Evolutionary conservation across 2,888 invertebrate species (phyloP).

Genomic region (Leptogaster cylindrica): DNA sequence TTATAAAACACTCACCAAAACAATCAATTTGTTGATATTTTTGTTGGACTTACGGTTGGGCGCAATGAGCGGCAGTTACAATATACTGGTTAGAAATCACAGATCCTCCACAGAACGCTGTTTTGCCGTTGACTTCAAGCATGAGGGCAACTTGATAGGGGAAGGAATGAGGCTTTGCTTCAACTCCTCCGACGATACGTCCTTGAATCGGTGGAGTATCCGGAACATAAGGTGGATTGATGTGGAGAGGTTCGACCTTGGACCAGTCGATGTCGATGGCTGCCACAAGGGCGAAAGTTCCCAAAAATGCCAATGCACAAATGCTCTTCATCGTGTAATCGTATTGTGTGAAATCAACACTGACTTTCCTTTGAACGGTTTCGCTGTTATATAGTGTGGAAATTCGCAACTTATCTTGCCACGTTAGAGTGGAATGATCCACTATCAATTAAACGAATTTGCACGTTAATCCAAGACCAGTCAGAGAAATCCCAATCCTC

Average conservation of each 20-base stretch:
- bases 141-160: slow-evolving; percentile 51
- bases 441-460: no score
- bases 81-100: slow-evolving; percentile 23
- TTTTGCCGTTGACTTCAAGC: neutral
- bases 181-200: slow-evolving; percentile 58
- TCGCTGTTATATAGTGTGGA: neutral
- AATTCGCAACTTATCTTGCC: no score
- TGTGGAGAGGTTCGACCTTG: slow-evolving; percentile 46
- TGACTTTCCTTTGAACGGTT: neutral
- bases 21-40: neutral
- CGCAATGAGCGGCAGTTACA: slow-evolving; percentile 46
- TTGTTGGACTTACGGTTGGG: slow-evolving; percentile 21
- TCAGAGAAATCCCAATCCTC: no score
- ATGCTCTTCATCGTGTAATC: slow-evolving; percentile 19
- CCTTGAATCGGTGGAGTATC: slow-evolving; percentile 46
- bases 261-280: slow-evolving; percentile 18
- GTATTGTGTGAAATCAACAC: slow-evolving; percentile 7
- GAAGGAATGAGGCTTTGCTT: slow-evolving; percentile 55
- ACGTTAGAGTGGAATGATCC: no score
- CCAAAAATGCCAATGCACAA: neutral
- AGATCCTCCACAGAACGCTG: slow-evolving; percentile 34
- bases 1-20: neutral
- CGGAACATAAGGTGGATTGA: slow-evolving; percentile 18
- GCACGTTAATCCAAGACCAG: no score
- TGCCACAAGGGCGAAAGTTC: slow-evolving; percentile 5